Evolutionary conservation across 1,140 invertebrate species (phyloP).

Genomic region (Drosophila repletoides): DNA sequence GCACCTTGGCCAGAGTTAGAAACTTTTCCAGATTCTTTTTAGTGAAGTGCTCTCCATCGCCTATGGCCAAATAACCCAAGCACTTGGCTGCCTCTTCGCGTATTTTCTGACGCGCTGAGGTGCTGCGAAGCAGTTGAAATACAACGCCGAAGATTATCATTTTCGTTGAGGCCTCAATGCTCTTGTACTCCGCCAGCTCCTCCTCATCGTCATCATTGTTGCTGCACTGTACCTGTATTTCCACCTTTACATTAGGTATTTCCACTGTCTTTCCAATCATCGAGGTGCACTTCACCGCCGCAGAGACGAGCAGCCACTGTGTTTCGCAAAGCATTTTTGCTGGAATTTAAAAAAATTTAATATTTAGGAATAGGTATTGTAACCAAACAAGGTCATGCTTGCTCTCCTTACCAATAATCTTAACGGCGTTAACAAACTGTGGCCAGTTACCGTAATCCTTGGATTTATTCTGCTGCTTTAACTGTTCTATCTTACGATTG

Average conservation of each 20-base stretch:
- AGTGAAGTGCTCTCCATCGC: constrained; percentile 77
- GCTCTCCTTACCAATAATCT: constrained; percentile 55
- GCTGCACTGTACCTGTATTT: constrained; percentile 50
- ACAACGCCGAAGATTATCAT: constrained; percentile 67
- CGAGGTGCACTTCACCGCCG: constrained; percentile 78
- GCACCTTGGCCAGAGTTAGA: constrained; percentile 62
- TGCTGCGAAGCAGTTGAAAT: constrained; percentile 68
- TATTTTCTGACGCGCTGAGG: constrained; percentile 68
- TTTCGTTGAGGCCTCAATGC: constrained; percentile 66
- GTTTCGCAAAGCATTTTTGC: constrained; percentile 71
- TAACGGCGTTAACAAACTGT: constrained; percentile 68
- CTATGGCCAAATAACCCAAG: constrained; percentile 77
- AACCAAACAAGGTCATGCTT: neutral
- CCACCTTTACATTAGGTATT: constrained; percentile 75
- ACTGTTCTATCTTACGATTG: constrained; percentile 60
- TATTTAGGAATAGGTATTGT: neutral
- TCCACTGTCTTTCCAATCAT: constrained; percentile 76
- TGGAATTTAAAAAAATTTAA: constrained; percentile 13
- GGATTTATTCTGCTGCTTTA: constrained; percentile 22
- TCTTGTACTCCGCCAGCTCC: constrained; percentile 63
- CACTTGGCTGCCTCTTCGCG: constrained; percentile 77
- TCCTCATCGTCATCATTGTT: constrained; percentile 57
- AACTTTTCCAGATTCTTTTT: constrained; percentile 76
- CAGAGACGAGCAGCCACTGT: constrained; percentile 77
- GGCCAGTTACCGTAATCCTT: constrained; percentile 59